These are phyloP conservation scores for Thamnophis elegans DNA, from an alignment of 2,797 vertebrate genomes.

Conservation along the genomic window DNA sequence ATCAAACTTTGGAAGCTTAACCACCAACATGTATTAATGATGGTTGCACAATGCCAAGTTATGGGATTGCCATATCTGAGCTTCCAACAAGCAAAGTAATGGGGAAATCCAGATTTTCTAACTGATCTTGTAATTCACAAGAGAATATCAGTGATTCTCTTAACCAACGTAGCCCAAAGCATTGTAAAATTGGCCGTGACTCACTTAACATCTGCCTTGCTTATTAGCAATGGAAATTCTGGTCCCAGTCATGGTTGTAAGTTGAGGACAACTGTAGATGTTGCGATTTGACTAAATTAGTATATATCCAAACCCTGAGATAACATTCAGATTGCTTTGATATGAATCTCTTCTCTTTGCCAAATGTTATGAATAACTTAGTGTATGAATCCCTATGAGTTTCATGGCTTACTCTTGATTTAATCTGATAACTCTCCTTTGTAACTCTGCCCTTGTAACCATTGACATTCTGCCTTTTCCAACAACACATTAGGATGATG, in stretches of 20 bases:
- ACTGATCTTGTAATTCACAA: neutral
- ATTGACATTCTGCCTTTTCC: neutral
- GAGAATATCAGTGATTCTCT: too few species aligned
- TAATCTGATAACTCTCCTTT: neutral
- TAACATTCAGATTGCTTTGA: neutral
- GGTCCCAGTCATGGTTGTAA: too few species aligned
- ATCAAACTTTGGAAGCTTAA: neutral
- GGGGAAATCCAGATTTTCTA: neutral
- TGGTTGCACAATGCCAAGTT: neutral
- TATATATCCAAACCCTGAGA: neutral
- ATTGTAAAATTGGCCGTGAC: too few species aligned
- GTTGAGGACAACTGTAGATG: neutral
- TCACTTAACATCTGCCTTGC: too few species aligned
- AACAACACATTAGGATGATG: neutral
- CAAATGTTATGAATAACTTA: rapidly evolving
- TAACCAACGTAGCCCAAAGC: too few species aligned
- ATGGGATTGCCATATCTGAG: neutral
- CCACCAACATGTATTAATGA: neutral
- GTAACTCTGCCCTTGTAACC: neutral
- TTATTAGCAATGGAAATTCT: too few species aligned
- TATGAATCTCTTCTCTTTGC: neutral
- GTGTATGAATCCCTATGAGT: neutral
- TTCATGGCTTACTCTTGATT: neutral
- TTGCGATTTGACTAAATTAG: neutral
- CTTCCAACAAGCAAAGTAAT: neutral